A percentile compares a stretch with the other conserved stretches of the same genome.
phyloP scores from a whole-genome alignment of 2,113 vertebrate species.

The Atractosteus spatula region DNA sequence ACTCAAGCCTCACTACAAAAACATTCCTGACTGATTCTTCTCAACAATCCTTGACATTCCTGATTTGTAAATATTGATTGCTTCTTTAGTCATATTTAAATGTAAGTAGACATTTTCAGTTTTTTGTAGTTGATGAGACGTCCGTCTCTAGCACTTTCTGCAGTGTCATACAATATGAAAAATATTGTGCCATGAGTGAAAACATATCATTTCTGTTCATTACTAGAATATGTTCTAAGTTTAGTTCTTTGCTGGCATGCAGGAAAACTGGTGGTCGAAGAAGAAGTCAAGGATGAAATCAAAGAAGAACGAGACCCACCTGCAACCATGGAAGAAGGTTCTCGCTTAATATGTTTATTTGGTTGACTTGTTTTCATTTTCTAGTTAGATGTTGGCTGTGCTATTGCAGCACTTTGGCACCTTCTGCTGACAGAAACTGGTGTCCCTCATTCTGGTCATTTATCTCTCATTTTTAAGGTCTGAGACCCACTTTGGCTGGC shows the following conservation, averaged over 20 bases:
- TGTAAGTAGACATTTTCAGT: neutral
- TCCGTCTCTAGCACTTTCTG: too few species aligned
- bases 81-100: too few species aligned
- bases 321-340: slow-evolving; percentile 83
- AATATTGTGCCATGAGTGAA: neutral
- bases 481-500: slow-evolving; percentile 25
- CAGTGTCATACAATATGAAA: too few species aligned
- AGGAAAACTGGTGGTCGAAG: slow-evolving; percentile 87
- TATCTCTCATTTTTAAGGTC: slow-evolving; percentile 14
- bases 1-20: too few species aligned
- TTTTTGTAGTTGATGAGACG: neutral
- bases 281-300: slow-evolving; percentile 84
- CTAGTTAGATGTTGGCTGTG: slow-evolving; percentile 1
- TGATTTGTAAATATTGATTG: too few species aligned
- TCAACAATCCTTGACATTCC: too few species aligned
- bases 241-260: slow-evolving; percentile 20
- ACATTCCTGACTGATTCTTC: too few species aligned
- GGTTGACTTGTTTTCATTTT: neutral
- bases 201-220: neutral
- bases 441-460: slow-evolving; percentile 16
- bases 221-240: neutral
- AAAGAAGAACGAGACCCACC: slow-evolving; percentile 88
- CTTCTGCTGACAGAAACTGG: slow-evolving; percentile 13
- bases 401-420: slow-evolving; percentile 25
- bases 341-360: slow-evolving; percentile 2